Evolutionary conservation across 1,140 invertebrate species (phyloP), one percentile per base, ranked within the genome.

Genomic region (Alviniconcha marisindica): DNA sequence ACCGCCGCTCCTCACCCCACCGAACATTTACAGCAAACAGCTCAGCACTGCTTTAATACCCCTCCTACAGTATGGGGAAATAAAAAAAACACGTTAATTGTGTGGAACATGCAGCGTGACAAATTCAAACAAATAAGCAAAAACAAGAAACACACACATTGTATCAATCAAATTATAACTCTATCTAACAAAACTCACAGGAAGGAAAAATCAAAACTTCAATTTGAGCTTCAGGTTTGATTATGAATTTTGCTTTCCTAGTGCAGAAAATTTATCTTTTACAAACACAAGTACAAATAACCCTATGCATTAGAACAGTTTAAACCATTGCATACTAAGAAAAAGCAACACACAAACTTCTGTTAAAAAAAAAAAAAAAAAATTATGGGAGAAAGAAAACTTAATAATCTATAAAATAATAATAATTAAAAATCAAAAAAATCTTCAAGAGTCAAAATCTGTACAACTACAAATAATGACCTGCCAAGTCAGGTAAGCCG

Each of bases 51-150:
- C 71, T 44, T 44, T 82, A 81, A 83, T 84, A 83, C 87, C 78
- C 85, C 87, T 85, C 87, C 87, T 88, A 88, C 85, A 87, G 83
- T 81, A 85, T 79, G 81, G 83, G 87, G 76, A 85, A 86, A 88
- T 84, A 84, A 87, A 84, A 88, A 86, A 60, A 86, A 83, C 82
- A 60, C 28, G 69, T 44, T 73, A 56, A 66, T 81, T 42, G 63
- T 21, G 14, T 63, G 40, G 10, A 44, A 73, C 44, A 84, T 18
- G 56, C 44, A 28, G n/a, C 56, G 3, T 66, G 42, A 71, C 40
- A 51, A n/a, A n/a, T n/a, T n/a, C n/a, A n/a, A 33, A 60, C 14
- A 48, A 28, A 12, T 7, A 10, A 4, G 14, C 15, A 18, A 14
- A 24, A 51, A 18, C n/a, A n/a, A n/a, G n/a, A n/a, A n/a, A n/a